These are phyloP conservation scores for Aporophyla nigra DNA, from an alignment of 2,888 invertebrate species.

Conservation along the genomic window DNA sequence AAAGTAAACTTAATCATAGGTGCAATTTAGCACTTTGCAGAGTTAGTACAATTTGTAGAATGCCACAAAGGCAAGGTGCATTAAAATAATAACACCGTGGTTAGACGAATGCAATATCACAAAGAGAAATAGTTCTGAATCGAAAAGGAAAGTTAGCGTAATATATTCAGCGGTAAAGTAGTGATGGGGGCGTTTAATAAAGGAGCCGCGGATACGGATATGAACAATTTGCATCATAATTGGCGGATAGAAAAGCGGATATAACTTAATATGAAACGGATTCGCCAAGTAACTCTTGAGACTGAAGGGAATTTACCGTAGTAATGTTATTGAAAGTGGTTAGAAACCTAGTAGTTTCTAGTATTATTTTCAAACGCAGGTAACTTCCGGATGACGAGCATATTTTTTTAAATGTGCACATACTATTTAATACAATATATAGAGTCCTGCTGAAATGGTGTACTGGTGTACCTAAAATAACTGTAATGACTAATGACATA, in stretches of 20 bases:
- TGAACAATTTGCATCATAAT: conserved; percentile 36
- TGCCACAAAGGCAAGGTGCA: conserved; percentile 29
- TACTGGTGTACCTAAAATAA: background rate
- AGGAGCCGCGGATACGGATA: conserved; percentile 26
- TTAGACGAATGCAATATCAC: conserved; percentile 47
- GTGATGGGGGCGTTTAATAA: conserved; percentile 44
- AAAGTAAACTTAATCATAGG: conserved; percentile 45
- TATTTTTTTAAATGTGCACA: background rate
- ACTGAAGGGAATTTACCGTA: background rate
- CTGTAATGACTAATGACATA: background rate
- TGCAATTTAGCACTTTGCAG: conserved; percentile 56
- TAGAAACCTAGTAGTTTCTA: background rate
- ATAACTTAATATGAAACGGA: conserved; percentile 34
- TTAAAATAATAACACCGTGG: conserved; percentile 50
- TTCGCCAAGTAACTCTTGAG: background rate
- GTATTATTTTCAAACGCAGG: background rate
- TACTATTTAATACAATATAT: background rate
- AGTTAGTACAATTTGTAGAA: conserved; percentile 33
- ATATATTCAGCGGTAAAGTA: conserved; percentile 59
- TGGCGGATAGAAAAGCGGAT: conserved; percentile 33
- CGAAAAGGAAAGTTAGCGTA: conserved; percentile 53
- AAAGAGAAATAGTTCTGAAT: conserved; percentile 47
- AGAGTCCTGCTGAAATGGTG: too few relatives aligned
- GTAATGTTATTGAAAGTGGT: conserved; percentile 20
- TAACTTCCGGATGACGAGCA: background rate